Evolutionary conservation across 2,888 invertebrate genomes (phyloP).

Genomic region (Abrostola triplasia): DNA sequence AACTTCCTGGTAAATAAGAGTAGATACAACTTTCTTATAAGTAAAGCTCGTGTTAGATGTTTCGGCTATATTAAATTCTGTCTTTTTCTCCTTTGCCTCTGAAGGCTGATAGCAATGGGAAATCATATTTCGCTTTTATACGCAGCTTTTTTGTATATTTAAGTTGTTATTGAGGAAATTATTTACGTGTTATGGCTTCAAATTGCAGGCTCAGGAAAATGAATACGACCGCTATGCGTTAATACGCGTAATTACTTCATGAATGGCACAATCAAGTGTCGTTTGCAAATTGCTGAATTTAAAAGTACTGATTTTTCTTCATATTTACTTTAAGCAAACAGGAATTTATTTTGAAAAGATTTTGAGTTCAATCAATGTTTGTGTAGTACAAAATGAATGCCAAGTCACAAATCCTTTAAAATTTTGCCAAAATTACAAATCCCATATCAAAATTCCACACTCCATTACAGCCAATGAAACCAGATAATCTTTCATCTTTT

Average conservation of each 20-base stretch:
- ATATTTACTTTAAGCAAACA: too few relatives aligned
- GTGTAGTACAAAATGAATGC: too few relatives aligned
- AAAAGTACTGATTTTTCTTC: too few relatives aligned
- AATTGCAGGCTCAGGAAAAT: neutral
- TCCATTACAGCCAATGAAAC: conserved; percentile 4
- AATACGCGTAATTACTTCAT: neutral
- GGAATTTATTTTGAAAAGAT: too few relatives aligned
- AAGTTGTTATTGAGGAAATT: conserved; percentile 60
- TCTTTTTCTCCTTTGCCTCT: conserved; percentile 72
- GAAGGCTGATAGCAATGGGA: conserved; percentile 75
- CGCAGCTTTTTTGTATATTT: conserved; percentile 55
- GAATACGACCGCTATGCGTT: neutral
- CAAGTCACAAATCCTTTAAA: too few relatives aligned
- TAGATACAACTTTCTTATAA: conserved; percentile 82
- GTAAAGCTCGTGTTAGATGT: conserved; percentile 72
- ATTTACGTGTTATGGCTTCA: conserved; percentile 1
- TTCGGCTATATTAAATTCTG: conserved; percentile 86
- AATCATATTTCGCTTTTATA: conserved; percentile 76
- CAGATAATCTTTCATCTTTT: conserved; percentile 14
- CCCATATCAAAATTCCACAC: conserved; percentile 1
- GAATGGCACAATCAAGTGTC: neutral
- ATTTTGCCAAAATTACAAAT: neutral
- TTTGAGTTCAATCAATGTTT: too few relatives aligned
- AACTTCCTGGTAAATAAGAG: conserved; percentile 87
- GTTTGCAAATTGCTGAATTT: neutral